A percentile compares a stretch with the other conserved stretches of the same genome.
Evolutionary conservation across 2,113 vertebrate genomes (phyloP).

Genomic region (Gorsachius goisagi): DNA sequence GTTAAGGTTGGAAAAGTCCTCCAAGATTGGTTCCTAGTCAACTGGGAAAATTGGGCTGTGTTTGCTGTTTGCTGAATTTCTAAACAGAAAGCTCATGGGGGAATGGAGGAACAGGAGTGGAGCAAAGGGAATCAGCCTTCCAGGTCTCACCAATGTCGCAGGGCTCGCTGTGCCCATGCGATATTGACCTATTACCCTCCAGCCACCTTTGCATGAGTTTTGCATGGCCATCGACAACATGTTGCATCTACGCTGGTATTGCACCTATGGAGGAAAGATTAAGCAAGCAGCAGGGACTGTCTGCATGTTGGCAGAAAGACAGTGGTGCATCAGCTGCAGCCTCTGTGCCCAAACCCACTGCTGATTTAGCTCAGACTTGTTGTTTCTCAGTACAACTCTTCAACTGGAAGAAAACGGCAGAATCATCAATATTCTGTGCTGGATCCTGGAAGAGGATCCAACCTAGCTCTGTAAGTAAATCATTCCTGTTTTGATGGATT

Average conservation of each 20-base stretch:
- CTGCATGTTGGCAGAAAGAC: background rate
- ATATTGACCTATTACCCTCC: rapidly evolving
- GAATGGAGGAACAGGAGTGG: background rate
- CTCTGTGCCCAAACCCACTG: background rate
- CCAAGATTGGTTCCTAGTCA: background rate
- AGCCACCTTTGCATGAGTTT: rapidly evolving
- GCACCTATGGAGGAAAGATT: background rate
- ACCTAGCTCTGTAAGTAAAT: background rate
- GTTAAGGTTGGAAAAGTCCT: too few species aligned
- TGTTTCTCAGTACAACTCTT: background rate
- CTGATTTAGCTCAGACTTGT: background rate
- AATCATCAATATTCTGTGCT: background rate
- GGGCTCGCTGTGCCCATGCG: background rate
- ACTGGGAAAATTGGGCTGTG: background rate
- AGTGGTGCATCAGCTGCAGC: background rate
- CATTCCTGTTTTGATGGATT: background rate
- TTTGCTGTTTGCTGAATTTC: background rate
- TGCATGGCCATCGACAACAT: rapidly evolving
- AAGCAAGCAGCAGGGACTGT: background rate
- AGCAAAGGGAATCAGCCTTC: background rate
- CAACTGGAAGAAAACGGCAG: background rate
- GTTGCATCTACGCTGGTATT: background rate
- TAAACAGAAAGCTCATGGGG: background rate
- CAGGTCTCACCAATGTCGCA: background rate
- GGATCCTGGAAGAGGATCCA: background rate